A percentile compares a stretch with the other conserved stretches of the same genome.
phyloP scores from a whole-genome alignment of 2,888 invertebrate genomes.

The Gymnocheta viridis region DNA sequence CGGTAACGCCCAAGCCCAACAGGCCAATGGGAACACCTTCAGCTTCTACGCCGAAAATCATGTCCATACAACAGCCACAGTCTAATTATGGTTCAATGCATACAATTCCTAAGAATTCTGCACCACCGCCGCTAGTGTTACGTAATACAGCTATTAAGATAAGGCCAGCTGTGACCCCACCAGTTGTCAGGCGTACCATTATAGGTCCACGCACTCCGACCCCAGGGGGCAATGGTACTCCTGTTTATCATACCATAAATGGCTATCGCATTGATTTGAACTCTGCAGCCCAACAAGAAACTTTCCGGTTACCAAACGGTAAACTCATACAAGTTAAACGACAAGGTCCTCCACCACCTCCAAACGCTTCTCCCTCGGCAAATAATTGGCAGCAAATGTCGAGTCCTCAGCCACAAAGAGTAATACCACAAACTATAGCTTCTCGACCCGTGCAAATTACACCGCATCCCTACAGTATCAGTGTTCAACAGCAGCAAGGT shows the following conservation, averaged over 20 bases:
- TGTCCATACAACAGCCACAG: constrained; percentile 72
- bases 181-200: constrained; percentile 76
- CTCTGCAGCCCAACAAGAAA: constrained; percentile 81
- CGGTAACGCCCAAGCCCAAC: constrained; percentile 74
- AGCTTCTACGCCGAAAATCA: constrained; percentile 72
- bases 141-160: constrained; percentile 77
- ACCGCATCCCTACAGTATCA: constrained; percentile 67
- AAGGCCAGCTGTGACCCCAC: constrained; percentile 73
- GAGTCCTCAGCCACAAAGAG: constrained; percentile 62
- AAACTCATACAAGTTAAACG: constrained; percentile 82
- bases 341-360: constrained; percentile 74
- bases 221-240: constrained; percentile 73
- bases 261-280: constrained; percentile 82
- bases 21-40: constrained; percentile 67
- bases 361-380: constrained; percentile 45
- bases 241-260: constrained; percentile 82
- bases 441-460: constrained; percentile 71
- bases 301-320: constrained; percentile 81
- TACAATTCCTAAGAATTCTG: constrained; percentile 45
- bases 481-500: constrained; percentile 68
- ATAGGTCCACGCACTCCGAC: constrained; percentile 74
- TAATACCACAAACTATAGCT: constrained; percentile 62
- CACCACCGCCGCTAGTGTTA: constrained; percentile 79
- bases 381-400: constrained; percentile 68
- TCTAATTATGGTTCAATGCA: constrained; percentile 38